A percentile compares a stretch with the other conserved stretches of the same genome.
phyloP scores from a whole-genome alignment of 2,797 vertebrate species.

The Sibirionetta formosa region DNA sequence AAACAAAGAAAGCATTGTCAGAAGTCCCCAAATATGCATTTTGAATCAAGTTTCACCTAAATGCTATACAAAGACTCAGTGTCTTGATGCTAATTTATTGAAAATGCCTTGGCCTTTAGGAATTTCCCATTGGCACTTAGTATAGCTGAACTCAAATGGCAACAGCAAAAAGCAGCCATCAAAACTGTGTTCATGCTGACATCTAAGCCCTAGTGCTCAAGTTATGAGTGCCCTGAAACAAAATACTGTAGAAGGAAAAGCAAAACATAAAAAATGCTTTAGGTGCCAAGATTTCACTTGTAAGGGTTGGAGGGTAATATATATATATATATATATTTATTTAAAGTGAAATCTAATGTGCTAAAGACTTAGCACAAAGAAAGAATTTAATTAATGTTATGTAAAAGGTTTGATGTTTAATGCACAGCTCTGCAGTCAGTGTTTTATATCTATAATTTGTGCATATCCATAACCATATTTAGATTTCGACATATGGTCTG shows the following conservation, averaged over 20 bases:
- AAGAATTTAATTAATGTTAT: not conserved
- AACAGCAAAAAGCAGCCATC: constrained; percentile 54
- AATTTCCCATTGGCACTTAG: constrained; percentile 74
- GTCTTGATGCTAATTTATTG: constrained; percentile 74
- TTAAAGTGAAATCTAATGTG: not conserved
- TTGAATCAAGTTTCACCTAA: constrained; percentile 79
- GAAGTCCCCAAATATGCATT: constrained; percentile 76
- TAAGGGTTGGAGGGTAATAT: not conserved
- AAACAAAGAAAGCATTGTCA: constrained; percentile 71
- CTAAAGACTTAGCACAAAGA: not conserved
- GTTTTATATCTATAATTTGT: constrained; percentile 53
- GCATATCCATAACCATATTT: constrained; percentile 51
- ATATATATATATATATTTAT: not conserved
- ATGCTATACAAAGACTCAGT: constrained; percentile 68
- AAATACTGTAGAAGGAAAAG: constrained; percentile 52
- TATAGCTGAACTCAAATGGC: constrained; percentile 65
- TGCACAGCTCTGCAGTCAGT: not conserved
- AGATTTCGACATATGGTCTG: constrained; percentile 57
- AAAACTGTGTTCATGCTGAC: constrained; percentile 48
- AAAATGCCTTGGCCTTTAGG: constrained; percentile 71
- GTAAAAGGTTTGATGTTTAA: constrained; percentile 7
- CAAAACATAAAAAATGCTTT: constrained; percentile 30
- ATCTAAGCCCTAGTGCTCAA: constrained; percentile 63
- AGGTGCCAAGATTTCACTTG: not conserved
- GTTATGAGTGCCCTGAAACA: constrained; percentile 62